Percentiles rank a stretch among this genome's conserved stretches.
Conservation (phyloP, 1,140 invertebrate species). For the Aphelenchoides fujianensis region DNA sequence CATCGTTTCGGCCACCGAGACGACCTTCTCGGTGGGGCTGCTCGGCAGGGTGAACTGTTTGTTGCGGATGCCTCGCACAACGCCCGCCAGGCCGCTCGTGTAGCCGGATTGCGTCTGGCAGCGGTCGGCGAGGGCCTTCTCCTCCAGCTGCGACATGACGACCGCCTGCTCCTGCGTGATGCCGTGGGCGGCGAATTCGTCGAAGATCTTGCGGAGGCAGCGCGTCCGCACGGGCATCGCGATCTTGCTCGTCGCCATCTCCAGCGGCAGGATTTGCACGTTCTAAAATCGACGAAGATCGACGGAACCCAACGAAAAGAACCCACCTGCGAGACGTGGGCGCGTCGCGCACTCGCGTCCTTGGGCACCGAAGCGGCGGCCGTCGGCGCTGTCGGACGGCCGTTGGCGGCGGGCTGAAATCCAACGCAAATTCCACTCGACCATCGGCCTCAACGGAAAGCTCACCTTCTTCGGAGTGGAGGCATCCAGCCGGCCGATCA, state of each 20-base stretch:
- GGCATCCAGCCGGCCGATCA: neutral
- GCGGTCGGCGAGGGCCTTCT: conserved; percentile 12
- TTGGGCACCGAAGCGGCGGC: neutral
- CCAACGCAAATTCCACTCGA: no score
- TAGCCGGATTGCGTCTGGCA: conserved; percentile 20
- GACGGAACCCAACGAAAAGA: neutral
- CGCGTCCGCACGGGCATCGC: neutral
- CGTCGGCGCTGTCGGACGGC: neutral
- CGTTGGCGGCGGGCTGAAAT: neutral
- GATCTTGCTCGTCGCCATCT: neutral
- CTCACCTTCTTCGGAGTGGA: no score
- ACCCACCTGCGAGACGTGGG: neutral
- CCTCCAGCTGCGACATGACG: conserved; percentile 18
- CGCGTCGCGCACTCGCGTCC: neutral
- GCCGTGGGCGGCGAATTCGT: conserved; percentile 1
- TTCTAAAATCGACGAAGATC: conserved; percentile 8
- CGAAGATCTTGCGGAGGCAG: neutral
- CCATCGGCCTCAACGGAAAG: no score
- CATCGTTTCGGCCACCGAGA: conserved; percentile 8
- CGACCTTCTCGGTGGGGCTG: conserved; percentile 1
- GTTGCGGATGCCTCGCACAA: conserved; percentile 3
- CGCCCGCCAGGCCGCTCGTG: neutral
- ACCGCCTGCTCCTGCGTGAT: neutral
- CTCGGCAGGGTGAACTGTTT: neutral
- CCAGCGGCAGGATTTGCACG: conserved; percentile 1